Evolutionary conservation across 2,888 invertebrate species (phyloP).

Genomic region (Molanna angustata): DNA sequence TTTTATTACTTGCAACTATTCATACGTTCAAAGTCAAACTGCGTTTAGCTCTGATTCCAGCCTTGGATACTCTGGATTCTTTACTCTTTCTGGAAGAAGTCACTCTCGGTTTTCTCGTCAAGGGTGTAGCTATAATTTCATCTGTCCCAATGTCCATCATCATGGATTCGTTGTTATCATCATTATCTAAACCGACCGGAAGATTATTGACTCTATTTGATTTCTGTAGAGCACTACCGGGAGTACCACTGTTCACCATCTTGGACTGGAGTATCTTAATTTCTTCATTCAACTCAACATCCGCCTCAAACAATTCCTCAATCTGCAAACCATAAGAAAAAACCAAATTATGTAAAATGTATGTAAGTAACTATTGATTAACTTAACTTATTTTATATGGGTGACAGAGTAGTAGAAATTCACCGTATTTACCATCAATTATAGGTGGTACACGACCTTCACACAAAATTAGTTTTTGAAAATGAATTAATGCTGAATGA

Average conservation of each 20-base stretch:
- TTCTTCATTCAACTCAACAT: constrained; percentile 45
- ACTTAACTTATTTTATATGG: background rate
- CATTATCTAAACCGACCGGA: constrained; percentile 7
- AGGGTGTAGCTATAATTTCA: background rate
- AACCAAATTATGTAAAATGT: background rate
- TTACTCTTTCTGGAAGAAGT: background rate
- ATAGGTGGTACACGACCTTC: too few species aligned
- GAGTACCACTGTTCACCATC: too few species aligned
- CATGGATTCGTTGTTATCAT: constrained; percentile 1
- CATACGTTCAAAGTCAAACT: background rate
- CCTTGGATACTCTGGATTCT: too few species aligned
- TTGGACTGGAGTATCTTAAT: constrained; percentile 44
- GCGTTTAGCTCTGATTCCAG: background rate
- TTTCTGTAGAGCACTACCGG: background rate
- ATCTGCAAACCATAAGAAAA: constrained; percentile 39
- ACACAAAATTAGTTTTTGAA: too few species aligned
- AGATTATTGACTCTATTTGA: constrained; percentile 7
- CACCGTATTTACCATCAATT: background rate
- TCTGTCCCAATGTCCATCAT: background rate
- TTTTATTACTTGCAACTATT: too few species aligned
- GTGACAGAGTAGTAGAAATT: background rate
- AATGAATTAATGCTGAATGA: too few species aligned
- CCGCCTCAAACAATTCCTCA: constrained; percentile 47
- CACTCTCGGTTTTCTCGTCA: background rate
- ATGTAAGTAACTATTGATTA: background rate